A percentile compares a stretch with the other conserved stretches of the same genome.
phyloP scores from a whole-genome alignment of 2,113 vertebrate species.

The Tiliqua scincoides region DNA sequence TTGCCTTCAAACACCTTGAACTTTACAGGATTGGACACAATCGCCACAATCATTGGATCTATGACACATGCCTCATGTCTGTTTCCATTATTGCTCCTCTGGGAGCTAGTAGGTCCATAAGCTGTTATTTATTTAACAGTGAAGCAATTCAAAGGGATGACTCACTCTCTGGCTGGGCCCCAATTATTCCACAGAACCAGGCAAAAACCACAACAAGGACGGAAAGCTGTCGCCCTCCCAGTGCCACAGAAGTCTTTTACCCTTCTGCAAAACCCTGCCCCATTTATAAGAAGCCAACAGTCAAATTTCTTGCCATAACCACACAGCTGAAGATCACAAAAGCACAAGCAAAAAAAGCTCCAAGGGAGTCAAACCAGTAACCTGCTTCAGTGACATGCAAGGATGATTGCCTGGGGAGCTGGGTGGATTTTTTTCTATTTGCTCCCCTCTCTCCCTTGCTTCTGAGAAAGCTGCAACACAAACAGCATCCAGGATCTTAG shows the following conservation, averaged over 20 bases:
- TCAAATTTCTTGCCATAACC: not conserved
- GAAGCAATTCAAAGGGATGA: constrained; percentile 56
- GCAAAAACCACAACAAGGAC: not conserved
- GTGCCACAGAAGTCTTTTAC: not conserved
- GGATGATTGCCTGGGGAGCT: not conserved
- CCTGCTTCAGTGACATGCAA: not conserved
- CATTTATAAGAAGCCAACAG: not conserved
- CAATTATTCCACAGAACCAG: not conserved
- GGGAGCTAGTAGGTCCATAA: not conserved
- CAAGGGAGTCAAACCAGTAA: not conserved
- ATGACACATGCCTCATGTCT: not conserved
- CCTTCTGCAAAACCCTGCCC: not conserved
- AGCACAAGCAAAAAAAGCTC: not conserved
- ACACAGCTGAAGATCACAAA: not conserved
- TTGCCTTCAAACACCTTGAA: too few species aligned
- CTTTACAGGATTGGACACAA: not conserved
- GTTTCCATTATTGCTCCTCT: not conserved
- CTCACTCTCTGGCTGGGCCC: constrained; percentile 51
- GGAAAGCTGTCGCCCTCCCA: not conserved
- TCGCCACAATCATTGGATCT: too few species aligned
- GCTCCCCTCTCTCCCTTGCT: too few species aligned
- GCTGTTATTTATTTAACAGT: constrained; percentile 59
- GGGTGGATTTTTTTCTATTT: not conserved
- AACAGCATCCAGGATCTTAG: too few species aligned
- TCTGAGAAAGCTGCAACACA: not conserved